Base-by-base conservation (phyloP, 2,888 invertebrate species). In the Taphrorychus bicolor region DNA sequence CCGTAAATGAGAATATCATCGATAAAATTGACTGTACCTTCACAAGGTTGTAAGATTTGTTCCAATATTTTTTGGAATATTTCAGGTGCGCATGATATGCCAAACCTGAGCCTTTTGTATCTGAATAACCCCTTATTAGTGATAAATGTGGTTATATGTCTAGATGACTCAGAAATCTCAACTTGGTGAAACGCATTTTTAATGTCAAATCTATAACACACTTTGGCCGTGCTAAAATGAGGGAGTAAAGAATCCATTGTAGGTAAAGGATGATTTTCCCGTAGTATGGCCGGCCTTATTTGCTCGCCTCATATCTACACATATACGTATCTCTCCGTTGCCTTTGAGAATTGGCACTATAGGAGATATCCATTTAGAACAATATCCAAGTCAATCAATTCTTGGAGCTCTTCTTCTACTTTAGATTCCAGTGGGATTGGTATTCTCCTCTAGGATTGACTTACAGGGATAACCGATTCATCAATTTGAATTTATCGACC, bases 101-200 rank as follows among this genome's bases (percentile, higher is more conserved):
- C 79, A 65, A 81, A 81, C 75, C 79, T 74, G 1, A 80, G 56
- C 9, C 80, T 63, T 63, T 80, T 80, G 51, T 77, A 80, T 22
- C 78, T 60, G 59, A 73, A 77, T 45, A 73, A 22, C 2, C 73
- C 72, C 60, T 70, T 71, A 24, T 72, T 64, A 9, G 70, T 74
- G 7, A 73, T 73, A 42, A 70, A 73, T 9, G 66, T 72, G 7
- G 73, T 73, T 14, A 73, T 73, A 7, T 63, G 45, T 5, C 72
- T 53, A 54, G 62, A 70, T 23, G 58, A 49, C 18, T 24, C 58
- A 1, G 66, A 62, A 9, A 72, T 48, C 57, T 73, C 74, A 24
- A 79, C 24, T 56, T 78, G 76, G 49, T 78, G 76, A 56, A 74
- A 78, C 9, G 77, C 74, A 49, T 68, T 72, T 3, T 7, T 54